Conservation (phyloP, 2,888 invertebrate genomes). For the Stenurella melanura region DNA sequence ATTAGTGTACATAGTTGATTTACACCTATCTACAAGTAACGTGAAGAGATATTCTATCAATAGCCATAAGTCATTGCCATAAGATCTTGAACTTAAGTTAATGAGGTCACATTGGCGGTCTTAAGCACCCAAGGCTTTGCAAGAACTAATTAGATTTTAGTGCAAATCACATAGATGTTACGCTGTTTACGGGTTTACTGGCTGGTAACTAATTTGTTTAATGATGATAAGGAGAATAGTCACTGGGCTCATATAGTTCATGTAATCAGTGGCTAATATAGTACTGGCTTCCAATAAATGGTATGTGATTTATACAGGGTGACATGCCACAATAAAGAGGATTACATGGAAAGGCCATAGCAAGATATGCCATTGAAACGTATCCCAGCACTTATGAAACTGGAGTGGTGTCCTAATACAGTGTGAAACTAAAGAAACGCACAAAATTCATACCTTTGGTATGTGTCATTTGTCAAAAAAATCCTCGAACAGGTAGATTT, state of each 20-base stretch:
- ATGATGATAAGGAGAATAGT: background rate
- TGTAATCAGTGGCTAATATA: background rate
- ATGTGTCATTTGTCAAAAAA: too few species aligned
- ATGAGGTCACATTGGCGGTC: slow-evolving; percentile 7
- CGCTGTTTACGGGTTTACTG: background rate
- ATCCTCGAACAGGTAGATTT: too few species aligned
- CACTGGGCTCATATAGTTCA: background rate
- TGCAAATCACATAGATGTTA: background rate
- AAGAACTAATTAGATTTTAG: slow-evolving; percentile 7
- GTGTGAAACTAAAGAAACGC: too few species aligned
- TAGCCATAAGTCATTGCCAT: slow-evolving; percentile 1
- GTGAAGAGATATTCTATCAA: background rate
- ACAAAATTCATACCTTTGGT: too few species aligned
- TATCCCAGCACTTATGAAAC: too few species aligned
- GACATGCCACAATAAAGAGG: too few species aligned
- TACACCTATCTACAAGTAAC: background rate
- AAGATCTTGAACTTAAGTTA: slow-evolving; percentile 1
- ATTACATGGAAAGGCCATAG: too few species aligned
- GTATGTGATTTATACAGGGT: too few species aligned
- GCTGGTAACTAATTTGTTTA: background rate
- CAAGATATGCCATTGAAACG: too few species aligned
- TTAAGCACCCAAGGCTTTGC: slow-evolving; percentile 7
- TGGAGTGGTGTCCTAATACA: too few species aligned
- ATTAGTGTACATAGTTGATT: background rate
- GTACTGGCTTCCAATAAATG: too few species aligned